phyloP scores from a whole-genome alignment of 1,140 invertebrate genomes.

The Bombus breviceps region DNA sequence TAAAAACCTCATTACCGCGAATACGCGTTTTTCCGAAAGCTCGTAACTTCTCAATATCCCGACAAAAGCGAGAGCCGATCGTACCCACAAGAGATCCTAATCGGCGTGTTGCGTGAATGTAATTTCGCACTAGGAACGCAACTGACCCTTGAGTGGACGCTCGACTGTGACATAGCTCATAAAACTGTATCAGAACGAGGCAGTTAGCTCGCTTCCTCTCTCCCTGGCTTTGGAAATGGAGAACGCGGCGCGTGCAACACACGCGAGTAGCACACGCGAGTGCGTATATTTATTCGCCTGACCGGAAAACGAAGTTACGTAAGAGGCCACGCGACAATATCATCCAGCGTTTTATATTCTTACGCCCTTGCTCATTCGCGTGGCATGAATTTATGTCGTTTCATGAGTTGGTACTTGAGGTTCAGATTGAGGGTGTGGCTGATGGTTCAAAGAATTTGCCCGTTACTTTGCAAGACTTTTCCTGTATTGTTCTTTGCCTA shows the following conservation, averaged over 20 bases:
- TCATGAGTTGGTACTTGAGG: neutral
- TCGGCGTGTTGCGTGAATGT: conserved; percentile 45
- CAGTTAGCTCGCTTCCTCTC: conserved; percentile 6
- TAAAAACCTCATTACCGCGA: conserved; percentile 28
- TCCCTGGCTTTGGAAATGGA: neutral
- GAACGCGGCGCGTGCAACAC: too few species aligned
- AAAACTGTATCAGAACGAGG: conserved; percentile 37
- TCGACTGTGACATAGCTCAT: conserved; percentile 27
- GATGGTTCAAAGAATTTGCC: too few species aligned
- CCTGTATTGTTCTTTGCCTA: too few species aligned
- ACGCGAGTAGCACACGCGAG: neutral
- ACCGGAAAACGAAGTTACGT: conserved; percentile 48
- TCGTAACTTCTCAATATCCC: neutral
- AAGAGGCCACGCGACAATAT: conserved; percentile 43
- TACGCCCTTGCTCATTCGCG: conserved; percentile 53
- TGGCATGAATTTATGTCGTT: neutral
- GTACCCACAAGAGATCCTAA: conserved; percentile 28
- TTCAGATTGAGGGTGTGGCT: neutral
- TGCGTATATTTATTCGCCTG: conserved; percentile 60
- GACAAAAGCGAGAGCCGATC: conserved; percentile 8
- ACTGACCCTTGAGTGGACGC: neutral
- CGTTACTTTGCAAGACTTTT: too few species aligned
- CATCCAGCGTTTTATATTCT: conserved; percentile 57
- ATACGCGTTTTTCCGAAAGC: conserved; percentile 10
- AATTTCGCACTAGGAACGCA: conserved; percentile 47